Evolutionary conservation across 2,113 vertebrate species (phyloP).

Genomic region (Acrocephalus arundinaceus): DNA sequence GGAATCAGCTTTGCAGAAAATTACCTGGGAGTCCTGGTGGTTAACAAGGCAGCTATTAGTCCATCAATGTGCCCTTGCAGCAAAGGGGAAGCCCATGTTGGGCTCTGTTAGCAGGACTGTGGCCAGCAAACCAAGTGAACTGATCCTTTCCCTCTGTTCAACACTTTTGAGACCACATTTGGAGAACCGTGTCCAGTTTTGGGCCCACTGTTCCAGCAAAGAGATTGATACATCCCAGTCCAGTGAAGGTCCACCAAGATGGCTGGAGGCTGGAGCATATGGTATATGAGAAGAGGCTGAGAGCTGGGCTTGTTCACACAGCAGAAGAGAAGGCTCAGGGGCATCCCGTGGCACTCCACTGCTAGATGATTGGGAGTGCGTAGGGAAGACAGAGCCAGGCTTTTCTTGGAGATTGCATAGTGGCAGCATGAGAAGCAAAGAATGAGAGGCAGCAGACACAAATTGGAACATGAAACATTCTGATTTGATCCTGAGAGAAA

Average conservation of each 20-base stretch:
- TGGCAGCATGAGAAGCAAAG: not conserved
- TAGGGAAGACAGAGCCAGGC: not conserved
- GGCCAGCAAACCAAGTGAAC: not conserved
- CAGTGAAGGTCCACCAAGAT: not conserved
- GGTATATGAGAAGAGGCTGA: not conserved
- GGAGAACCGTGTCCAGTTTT: not conserved
- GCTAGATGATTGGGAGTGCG: not conserved
- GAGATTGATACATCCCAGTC: not conserved
- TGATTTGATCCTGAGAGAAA: not conserved
- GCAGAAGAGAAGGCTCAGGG: not conserved
- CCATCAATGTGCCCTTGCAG: not conserved
- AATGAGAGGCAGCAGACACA: not conserved
- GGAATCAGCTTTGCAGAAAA: not conserved
- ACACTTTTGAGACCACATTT: not conserved
- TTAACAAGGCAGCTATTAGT: not conserved
- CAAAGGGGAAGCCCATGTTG: not conserved
- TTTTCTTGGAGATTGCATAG: not conserved
- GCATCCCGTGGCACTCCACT: not conserved
- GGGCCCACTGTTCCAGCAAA: accelerated
- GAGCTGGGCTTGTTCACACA: not conserved
- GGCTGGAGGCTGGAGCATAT: not conserved
- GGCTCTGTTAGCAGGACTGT: not conserved
- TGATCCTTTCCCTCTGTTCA: not conserved
- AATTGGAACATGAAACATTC: not conserved
- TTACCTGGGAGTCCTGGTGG: not conserved